Percentiles rank a stretch among this genome's conserved stretches.
Conservation (phyloP, 2,888 invertebrate genomes). For the Clostera curtula region DNA sequence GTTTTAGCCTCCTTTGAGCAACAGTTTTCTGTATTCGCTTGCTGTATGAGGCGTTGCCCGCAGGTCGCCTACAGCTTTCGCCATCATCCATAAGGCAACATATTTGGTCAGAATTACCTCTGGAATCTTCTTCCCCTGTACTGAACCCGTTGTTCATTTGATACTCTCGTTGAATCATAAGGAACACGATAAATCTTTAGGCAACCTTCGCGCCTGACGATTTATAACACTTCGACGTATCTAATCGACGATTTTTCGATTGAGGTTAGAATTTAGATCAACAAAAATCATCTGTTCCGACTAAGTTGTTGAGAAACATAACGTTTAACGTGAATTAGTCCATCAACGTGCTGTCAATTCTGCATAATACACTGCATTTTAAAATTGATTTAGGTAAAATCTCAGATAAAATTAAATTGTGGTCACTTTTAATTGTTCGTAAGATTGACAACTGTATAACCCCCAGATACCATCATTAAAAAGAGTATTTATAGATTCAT, state of each 20-base stretch:
- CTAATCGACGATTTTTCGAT: constrained; percentile 52
- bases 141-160: constrained; percentile 91
- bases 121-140: constrained; percentile 92
- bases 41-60: constrained; percentile 96
- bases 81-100: constrained; percentile 95
- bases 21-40: constrained; percentile 98
- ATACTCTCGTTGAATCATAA: constrained; percentile 74
- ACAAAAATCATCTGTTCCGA: constrained; percentile 43
- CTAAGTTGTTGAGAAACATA: constrained; percentile 38
- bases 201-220: constrained; percentile 44
- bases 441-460: too few species aligned
- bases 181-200: constrained; percentile 46
- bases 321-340: constrained; percentile 19
- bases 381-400: too few species aligned
- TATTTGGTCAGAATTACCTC: constrained; percentile 90
- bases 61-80: constrained; percentile 89
- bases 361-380: too few species aligned
- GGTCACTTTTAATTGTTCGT: too few species aligned
- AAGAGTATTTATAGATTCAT: constrained; percentile 3
- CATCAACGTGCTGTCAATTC: too few species aligned
- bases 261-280: constrained; percentile 64
- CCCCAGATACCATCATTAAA: too few species aligned
- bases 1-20: constrained; percentile 90
- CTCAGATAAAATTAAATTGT: too few species aligned
- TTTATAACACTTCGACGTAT: constrained; percentile 52